Evolutionary conservation across 2,888 invertebrate genomes (phyloP), one percentile per base, ranked within the genome.

Genomic region (Galerucella pusilla): DNA sequence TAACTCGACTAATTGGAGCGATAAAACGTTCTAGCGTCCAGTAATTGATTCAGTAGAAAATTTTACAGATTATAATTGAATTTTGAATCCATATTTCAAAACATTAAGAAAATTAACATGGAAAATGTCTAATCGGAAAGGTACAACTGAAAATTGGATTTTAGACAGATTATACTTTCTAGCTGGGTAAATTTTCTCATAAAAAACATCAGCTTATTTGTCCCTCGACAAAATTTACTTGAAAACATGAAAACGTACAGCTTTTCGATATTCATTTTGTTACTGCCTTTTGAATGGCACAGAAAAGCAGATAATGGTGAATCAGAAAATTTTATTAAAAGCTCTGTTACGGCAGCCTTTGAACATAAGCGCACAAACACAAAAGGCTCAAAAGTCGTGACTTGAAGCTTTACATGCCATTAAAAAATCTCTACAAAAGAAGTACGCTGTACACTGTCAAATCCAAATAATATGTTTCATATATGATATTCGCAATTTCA

Each of bases 301-400:
- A 72, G 66, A 72, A 52, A 72, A 60, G 72, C 72, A 72, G 72
- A 72, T 72, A 72, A 72, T 72, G 66, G 72, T 72, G 72, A 72
- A 72, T 72, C 72, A 66, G 76, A 71, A 73, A 80, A 81, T 80
- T 78, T 80, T 79, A 82, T 80, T 80, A 79, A 76, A 78, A 78
- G 79, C 79, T 78, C 81, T 80, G 78, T 80, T 81, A 80, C 77
- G 66, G 70, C 78, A 76, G 75, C 86, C 88, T 88, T 89, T 89
- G 88, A 89, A 90, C 88, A 88, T 84, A 83, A 87, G 88, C 85
- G 88, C 87, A 85, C 87, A 85, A 85, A 84, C 86, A 85, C 86
- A 87, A 85, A 87, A 86, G 86, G 87, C 85, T 84, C 85, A 85
- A 84, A 84, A 85, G 84, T 87, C 86, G 85, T 80, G 80, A 82